phyloP scores from a whole-genome alignment of 2,113 vertebrate species.

The Tringa solitaria region DNA sequence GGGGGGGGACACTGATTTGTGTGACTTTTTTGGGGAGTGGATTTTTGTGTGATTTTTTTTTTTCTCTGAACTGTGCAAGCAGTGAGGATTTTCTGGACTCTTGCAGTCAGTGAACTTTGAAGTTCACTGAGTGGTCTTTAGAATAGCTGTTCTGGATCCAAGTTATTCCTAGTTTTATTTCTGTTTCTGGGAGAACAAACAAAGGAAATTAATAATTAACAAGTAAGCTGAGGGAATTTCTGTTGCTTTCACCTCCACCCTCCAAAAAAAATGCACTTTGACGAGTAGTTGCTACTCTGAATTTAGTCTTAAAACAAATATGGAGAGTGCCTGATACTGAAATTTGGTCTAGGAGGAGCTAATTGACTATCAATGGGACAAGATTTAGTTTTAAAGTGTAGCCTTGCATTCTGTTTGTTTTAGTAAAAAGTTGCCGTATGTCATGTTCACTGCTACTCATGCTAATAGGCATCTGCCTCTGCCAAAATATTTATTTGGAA shows the following conservation, averaged over 20 bases:
- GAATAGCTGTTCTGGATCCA: not conserved
- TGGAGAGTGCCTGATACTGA: not conserved
- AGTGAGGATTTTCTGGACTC: not conserved
- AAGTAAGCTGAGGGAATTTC: not conserved
- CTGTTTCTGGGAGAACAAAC: not conserved
- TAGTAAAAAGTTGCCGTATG: not conserved
- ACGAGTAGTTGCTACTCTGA: not conserved
- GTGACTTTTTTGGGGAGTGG: not conserved
- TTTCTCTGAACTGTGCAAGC: not conserved
- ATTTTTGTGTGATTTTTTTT: not conserved
- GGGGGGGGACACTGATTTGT: accelerated
- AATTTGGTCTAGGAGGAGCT: not conserved
- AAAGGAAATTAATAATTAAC: not conserved
- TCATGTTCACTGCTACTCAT: accelerated
- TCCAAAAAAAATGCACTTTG: not conserved
- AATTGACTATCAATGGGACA: not conserved
- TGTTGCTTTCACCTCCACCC: not conserved
- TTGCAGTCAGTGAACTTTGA: not conserved
- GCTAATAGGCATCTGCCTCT: not conserved
- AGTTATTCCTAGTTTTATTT: not conserved
- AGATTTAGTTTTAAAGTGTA: not conserved
- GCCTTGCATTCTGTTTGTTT: not conserved
- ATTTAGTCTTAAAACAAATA: not conserved
- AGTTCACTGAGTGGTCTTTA: not conserved
- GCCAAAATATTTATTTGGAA: not conserved